Evolutionary conservation across 1,140 invertebrate species (phyloP).

Genomic region (Linepithema humile): DNA sequence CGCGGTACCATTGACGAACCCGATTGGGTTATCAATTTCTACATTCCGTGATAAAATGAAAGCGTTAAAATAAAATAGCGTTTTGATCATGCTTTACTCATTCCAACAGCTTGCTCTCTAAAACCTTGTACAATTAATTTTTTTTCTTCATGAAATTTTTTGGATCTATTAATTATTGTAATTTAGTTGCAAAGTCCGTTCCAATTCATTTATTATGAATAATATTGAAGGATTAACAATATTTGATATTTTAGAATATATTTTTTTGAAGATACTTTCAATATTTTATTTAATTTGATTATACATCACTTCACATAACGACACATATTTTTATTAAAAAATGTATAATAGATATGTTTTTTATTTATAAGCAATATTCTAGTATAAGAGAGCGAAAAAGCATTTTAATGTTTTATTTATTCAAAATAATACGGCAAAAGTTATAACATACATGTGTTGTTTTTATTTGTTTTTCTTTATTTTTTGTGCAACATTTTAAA

Average conservation of each 20-base stretch:
- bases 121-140: neutral
- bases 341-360: neutral
- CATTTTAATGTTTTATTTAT: neutral
- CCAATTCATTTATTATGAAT: neutral
- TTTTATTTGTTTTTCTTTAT: neutral
- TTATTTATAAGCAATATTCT: neutral
- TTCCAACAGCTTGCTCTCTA: neutral
- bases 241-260: neutral
- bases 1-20: slow-evolving; percentile 5
- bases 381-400: neutral
- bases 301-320: too few relatives aligned
- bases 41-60: neutral
- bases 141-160: neutral
- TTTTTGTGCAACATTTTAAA: neutral
- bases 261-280: too few relatives aligned
- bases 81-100: neutral
- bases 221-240: neutral
- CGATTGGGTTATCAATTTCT: slow-evolving; percentile 19
- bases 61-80: too few relatives aligned
- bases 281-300: too few relatives aligned
- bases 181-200: neutral
- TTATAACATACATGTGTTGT: neutral
- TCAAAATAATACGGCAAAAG: neutral
- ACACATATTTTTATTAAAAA: neutral
- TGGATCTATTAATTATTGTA: neutral